phyloP scores from a whole-genome alignment of 1,140 invertebrate genomes.

The Cyclina sinensis region DNA sequence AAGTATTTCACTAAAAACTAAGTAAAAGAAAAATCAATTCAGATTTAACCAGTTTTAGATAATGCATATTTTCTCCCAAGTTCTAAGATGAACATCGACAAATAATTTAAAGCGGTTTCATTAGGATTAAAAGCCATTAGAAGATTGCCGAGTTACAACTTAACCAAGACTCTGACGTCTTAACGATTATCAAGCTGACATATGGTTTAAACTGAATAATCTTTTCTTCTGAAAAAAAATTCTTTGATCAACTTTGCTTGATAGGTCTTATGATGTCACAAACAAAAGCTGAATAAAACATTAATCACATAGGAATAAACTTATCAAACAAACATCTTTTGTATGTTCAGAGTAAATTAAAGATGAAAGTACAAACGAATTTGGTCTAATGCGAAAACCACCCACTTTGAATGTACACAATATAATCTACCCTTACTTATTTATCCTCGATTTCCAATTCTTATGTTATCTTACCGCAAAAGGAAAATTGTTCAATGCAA shows the following conservation, averaged over 20 bases:
- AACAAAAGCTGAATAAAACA: background rate
- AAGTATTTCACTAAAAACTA: no score
- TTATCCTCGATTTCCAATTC: background rate
- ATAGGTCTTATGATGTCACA: background rate
- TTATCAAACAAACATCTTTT: slow-evolving; percentile 22
- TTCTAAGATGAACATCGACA: no score
- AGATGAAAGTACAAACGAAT: slow-evolving; percentile 19
- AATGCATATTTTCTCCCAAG: no score
- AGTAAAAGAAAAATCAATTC: background rate
- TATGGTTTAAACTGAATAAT: background rate
- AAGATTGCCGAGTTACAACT: background rate
- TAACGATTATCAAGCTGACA: slow-evolving; percentile 1
- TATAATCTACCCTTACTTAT: slow-evolving; percentile 2
- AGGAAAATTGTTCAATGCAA: slow-evolving; percentile 8
- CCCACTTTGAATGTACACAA: slow-evolving; percentile 33
- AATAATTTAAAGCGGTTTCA: no score
- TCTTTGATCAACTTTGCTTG: background rate
- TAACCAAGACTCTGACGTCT: background rate
- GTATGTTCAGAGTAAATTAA: background rate
- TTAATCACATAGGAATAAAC: slow-evolving; percentile 21
- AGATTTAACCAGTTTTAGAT: no score
- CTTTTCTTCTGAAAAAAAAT: background rate
- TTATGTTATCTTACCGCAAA: slow-evolving; percentile 23
- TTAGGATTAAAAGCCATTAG: no score
- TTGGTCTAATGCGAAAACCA: slow-evolving; percentile 23